Base-by-base conservation (phyloP, 2,888 invertebrate species). In the Agrilus mali region DNA sequence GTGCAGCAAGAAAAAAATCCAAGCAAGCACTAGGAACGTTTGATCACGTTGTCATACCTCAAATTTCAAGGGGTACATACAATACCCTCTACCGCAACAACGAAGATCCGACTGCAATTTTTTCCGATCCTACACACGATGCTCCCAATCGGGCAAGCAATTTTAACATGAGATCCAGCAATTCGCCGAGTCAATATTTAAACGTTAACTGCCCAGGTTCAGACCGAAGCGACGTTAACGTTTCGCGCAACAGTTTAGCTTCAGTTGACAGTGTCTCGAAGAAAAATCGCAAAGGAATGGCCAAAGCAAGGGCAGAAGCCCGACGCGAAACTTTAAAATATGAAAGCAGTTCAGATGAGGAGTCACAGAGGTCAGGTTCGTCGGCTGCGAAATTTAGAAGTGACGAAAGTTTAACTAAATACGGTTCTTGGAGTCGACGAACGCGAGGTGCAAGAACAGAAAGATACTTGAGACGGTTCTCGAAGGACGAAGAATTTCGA, bases 361-460 rank as follows among this genome's bases (percentile, higher is more conserved):
- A 80, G 47, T 82, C 81, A 14, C 67, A 80, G 42, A 75, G 75
- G 52, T 84, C 83, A 20, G 78, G 76, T 15, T 77, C 76, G 17
- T 79, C 82, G 1, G 75, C 82, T 57, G 69, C 78, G 39, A 71
- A 75, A 55, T 78, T 80, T 58, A 72, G 78, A 57, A 81, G 80
- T 59, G 83, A 82, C 50, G 82, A 84, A 52, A 79, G 78, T 47
- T 66, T 80, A 43, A 75, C 75, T 57, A 55, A 52, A 35, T 75
- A 72, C 45, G 72, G 72, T 44, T 74, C 77, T 0, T 64, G 74
- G 34, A 81, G 73, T 57, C 76, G 79, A 52, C 73, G 75, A 55
- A 78, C 82, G 22, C 71, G 86, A 43, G 75, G 79, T 17, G 86
- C 86, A 1, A 73, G 88, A 54, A 87, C 86, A 41, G 87, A 88